Evolutionary conservation across 2,888 invertebrate species (phyloP).

Genomic region (Eumerus sabulonum): DNA sequence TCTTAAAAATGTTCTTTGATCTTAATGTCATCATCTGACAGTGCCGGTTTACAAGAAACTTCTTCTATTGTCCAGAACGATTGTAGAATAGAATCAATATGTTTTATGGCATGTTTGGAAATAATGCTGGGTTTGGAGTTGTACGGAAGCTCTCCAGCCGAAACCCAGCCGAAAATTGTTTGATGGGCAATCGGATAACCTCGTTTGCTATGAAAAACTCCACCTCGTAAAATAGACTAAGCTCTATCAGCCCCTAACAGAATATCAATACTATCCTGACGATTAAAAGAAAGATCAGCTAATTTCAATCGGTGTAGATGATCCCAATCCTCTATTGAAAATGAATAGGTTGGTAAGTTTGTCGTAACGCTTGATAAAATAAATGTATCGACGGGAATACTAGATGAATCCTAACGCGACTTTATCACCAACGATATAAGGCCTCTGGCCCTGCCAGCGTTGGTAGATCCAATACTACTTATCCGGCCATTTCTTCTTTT

Average conservation of each 20-base stretch:
- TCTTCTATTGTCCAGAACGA: background rate
- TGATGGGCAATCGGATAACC: background rate
- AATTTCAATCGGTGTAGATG: background rate
- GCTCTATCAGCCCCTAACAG: constrained; percentile 12
- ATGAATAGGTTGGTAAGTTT: constrained; percentile 1
- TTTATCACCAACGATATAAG: constrained; percentile 3
- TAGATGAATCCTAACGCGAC: constrained; percentile 1
- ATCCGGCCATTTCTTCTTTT: constrained; percentile 15
- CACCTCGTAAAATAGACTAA: background rate
- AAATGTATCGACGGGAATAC: constrained; percentile 7
- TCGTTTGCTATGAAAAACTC: background rate
- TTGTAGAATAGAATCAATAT: background rate
- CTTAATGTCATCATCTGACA: background rate
- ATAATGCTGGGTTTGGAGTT: background rate
- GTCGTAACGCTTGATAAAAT: constrained; percentile 6
- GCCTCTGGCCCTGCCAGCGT: constrained; percentile 17
- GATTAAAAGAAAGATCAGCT: constrained; percentile 26
- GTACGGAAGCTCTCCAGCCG: no score
- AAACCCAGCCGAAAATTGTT: constrained; percentile 16
- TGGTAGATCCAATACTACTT: constrained; percentile 5
- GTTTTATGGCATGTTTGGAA: background rate
- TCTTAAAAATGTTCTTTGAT: background rate
- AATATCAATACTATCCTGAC: background rate
- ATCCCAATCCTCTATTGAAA: constrained; percentile 8
- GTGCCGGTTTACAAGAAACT: background rate